Evolutionary conservation across 2,888 invertebrate species (phyloP).

Genomic region (Agrochola macilenta): DNA sequence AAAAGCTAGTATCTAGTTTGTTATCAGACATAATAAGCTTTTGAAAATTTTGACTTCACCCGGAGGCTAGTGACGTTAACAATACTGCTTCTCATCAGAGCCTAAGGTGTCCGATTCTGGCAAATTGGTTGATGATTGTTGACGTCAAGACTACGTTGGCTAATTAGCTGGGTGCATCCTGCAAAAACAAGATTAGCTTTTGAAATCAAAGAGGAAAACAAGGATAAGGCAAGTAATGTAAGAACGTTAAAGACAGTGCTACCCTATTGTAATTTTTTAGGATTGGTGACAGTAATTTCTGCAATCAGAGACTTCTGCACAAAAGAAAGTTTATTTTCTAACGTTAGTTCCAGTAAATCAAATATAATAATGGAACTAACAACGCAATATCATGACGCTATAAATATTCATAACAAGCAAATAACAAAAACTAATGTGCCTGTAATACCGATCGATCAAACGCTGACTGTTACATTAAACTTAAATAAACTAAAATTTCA

Average conservation of each 20-base stretch:
- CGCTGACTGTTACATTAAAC: constrained; percentile 74
- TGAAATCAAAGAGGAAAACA: not conserved
- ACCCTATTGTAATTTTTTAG: not conserved
- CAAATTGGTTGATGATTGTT: constrained; percentile 5
- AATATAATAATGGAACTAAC: constrained; percentile 35
- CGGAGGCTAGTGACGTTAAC: too few species aligned
- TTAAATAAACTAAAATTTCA: constrained; percentile 86
- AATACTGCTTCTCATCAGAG: constrained; percentile 3
- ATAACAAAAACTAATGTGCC: constrained; percentile 64
- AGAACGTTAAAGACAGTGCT: not conserved
- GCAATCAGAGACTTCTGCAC: too few species aligned
- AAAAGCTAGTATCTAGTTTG: not conserved
- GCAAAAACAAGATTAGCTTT: not conserved
- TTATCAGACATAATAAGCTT: not conserved
- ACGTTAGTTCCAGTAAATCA: not conserved
- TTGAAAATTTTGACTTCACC: not conserved
- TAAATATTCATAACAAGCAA: constrained; percentile 56
- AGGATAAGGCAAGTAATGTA: not conserved
- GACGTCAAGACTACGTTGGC: not conserved
- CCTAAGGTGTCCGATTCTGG: not conserved
- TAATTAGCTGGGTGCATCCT: not conserved
- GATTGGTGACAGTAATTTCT: not conserved
- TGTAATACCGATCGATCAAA: constrained; percentile 64
- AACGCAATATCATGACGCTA: constrained; percentile 41
- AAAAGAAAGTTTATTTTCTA: constrained; percentile 5